Conservation (phyloP, 2,113 vertebrate species). For the Hemicordylus capensis region DNA sequence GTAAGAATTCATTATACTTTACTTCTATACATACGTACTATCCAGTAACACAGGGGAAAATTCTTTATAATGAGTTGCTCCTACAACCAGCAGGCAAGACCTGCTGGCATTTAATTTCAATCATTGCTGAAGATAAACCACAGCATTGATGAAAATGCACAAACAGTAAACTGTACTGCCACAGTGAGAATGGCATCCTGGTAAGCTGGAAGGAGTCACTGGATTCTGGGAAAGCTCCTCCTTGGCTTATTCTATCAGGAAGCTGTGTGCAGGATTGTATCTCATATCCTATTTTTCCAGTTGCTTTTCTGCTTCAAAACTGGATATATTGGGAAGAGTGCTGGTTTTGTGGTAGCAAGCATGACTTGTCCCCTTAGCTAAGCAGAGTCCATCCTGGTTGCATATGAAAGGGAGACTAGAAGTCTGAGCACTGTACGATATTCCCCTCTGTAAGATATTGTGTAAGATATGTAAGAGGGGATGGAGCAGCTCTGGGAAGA, state of each 20-base stretch:
- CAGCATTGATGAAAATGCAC: neutral
- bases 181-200: neutral
- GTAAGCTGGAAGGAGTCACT: neutral
- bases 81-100: neutral
- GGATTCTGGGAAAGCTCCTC: neutral
- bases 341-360: too few relatives aligned
- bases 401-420: too few relatives aligned
- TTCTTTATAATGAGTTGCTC: conserved; percentile 6
- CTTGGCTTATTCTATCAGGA: neutral
- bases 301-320: neutral
- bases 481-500: too few relatives aligned
- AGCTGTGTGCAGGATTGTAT: neutral
- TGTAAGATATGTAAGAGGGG: too few relatives aligned
- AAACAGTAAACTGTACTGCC: neutral
- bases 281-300: neutral
- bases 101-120: conserved; percentile 12
- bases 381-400: too few relatives aligned
- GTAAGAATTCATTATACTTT: conserved; percentile 30
- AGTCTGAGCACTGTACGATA: too few relatives aligned
- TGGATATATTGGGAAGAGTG: too few relatives aligned
- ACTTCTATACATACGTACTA: conserved; percentile 1
- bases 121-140: conserved; percentile 3
- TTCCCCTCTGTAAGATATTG: too few relatives aligned
- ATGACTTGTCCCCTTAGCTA: too few relatives aligned
- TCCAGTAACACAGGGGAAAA: conserved; percentile 16